Evolutionary conservation across 2,797 vertebrate species (phyloP), one percentile per base, ranked within the genome.

Genomic region (Falco novaeseelandiae): DNA sequence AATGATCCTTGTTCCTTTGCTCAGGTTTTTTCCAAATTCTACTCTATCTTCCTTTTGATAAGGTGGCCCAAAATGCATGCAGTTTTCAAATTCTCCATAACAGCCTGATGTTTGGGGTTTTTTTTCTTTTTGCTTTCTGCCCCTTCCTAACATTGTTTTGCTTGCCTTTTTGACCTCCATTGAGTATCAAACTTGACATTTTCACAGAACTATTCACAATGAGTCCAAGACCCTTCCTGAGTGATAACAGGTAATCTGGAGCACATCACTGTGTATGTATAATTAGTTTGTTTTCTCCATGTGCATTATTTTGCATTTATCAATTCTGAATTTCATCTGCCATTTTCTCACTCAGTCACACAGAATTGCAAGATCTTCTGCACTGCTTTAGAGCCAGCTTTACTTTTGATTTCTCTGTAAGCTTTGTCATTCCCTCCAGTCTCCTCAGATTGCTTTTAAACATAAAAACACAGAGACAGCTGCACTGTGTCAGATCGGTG

Each of bases 221-320:
- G 44, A 96, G 86, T 87, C 62, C n/a, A 54, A 46, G 42, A 90
- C 55, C 32, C 55, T 94, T 96, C 85, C 73, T 84, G 66, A 93
- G 42, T 38, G 58, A 36, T 63, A 92, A 93, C 0, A 89, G 30
- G 55, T 54, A 93, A 94, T 77, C 79, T 36, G 76, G 66, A 92
- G 54, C 1, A 0, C 78, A 87, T 73, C 70, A 29, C 54, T 73
- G 30, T 18, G 3, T 58, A n/a, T 4, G 4, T 76, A 42, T 32
- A 87, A 92, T 89, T 69, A 94, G 54, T 12, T 89, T 42, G 9
- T 82, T 89, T 89, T 49, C 71, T 78, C 36, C 12, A 12, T 46
- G 76, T 48, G 51, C 46, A 69, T n/a, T 91, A 82, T 58, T 93
- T 94, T 73, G 63, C 51, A 77, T 84, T 71, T 83, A 91, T 62